phyloP scores from a whole-genome alignment of 2,797 vertebrate genomes.

The Gephyroberyx darwinii region DNA sequence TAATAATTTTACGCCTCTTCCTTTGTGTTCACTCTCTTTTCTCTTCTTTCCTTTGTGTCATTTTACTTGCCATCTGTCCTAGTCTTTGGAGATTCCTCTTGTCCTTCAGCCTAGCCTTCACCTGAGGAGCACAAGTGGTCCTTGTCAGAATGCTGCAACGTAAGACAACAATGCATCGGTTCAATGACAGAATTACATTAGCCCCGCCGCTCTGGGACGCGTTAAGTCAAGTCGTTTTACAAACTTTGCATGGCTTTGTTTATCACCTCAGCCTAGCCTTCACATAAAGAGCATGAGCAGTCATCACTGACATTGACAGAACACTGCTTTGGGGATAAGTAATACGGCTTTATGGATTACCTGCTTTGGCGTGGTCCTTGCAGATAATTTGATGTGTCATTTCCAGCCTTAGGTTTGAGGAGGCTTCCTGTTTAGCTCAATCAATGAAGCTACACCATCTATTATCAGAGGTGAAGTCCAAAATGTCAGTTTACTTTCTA shows the following conservation, averaged over 20 bases:
- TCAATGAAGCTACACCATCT: no score
- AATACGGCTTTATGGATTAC: background rate
- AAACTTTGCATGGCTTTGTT: background rate
- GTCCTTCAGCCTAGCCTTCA: constrained; percentile 9
- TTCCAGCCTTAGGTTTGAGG: no score
- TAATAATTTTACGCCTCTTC: background rate
- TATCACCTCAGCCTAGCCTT: constrained; percentile 1
- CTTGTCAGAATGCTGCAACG: constrained; percentile 5
- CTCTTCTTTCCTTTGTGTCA: background rate
- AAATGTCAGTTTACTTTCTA: no score
- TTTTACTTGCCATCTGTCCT: background rate
- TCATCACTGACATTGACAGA: background rate
- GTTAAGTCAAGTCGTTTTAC: constrained; percentile 6
- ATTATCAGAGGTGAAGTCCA: no score
- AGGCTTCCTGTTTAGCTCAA: no score
- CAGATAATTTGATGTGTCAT: background rate
- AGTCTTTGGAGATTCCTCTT: background rate
- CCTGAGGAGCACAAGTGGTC: background rate
- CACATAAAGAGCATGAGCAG: background rate
- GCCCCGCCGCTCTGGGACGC: background rate
- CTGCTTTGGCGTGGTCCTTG: background rate
- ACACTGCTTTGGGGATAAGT: background rate
- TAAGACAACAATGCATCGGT: constrained; percentile 20
- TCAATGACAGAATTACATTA: constrained; percentile 15
- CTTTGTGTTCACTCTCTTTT: background rate